Evolutionary conservation across 2,888 invertebrate species (phyloP).

Genomic region (Torymus tubicola): DNA sequence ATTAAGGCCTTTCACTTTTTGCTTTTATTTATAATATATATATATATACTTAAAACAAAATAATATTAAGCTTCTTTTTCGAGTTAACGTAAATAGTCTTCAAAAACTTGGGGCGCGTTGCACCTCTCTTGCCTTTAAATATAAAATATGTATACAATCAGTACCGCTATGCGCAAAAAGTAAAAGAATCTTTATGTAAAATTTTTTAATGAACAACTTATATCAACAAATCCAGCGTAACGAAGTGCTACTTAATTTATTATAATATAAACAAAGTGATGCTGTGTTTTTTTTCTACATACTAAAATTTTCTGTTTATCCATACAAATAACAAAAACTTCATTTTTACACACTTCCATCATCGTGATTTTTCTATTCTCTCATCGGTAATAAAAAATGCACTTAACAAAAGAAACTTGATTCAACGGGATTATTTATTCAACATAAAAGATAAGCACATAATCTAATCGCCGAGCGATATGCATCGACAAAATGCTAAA

Average conservation of each 20-base stretch:
- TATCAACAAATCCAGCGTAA: constrained; percentile 55
- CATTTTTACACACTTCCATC: constrained; percentile 46
- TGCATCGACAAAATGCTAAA: constrained; percentile 44
- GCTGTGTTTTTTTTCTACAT: constrained; percentile 39
- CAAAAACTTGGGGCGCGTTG: constrained; percentile 38
- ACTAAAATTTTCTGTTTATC: constrained; percentile 36
- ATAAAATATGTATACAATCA: constrained; percentile 54
- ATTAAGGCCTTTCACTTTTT: constrained; percentile 62
- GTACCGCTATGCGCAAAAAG: constrained; percentile 43
- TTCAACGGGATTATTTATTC: constrained; percentile 40
- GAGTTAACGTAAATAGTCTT: constrained; percentile 42
- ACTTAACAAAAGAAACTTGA: constrained; percentile 27
- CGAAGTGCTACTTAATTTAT: constrained; percentile 45
- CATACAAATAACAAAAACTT: constrained; percentile 50
- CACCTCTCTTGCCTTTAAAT: constrained; percentile 43
- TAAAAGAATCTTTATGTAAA: constrained; percentile 54
- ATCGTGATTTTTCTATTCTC: constrained; percentile 19
- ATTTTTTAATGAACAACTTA: constrained; percentile 48
- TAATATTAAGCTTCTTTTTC: constrained; percentile 34
- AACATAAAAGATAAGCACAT: constrained; percentile 47
- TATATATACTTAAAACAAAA: constrained; percentile 48
- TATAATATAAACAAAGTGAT: constrained; percentile 55
- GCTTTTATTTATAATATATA: constrained; percentile 42
- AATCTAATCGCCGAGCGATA: constrained; percentile 39
- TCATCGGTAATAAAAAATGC: constrained; percentile 30